Conservation (phyloP, 2,797 vertebrate species). For the Pantherophis alleghaniensis region DNA sequence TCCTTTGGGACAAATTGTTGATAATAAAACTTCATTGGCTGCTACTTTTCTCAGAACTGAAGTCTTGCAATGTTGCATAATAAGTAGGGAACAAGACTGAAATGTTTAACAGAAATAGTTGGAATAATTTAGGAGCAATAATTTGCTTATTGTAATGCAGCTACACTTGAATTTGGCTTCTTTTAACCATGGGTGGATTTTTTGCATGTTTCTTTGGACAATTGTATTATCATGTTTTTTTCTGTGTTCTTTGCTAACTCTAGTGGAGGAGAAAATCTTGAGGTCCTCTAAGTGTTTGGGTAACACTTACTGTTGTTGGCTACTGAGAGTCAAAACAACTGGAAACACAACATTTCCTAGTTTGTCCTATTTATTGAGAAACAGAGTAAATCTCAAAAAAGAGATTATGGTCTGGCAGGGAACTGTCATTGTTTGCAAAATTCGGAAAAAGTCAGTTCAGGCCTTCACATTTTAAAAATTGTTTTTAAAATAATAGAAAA, state of each 20-base stretch:
- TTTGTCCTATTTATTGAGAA: background rate
- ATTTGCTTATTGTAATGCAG: background rate
- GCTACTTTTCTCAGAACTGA: background rate
- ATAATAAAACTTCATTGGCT: background rate
- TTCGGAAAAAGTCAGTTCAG: slow-evolving; percentile 6
- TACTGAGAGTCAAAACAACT: background rate
- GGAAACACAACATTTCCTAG: background rate
- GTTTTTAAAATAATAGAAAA: background rate
- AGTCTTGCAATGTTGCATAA: background rate
- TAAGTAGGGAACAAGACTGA: background rate
- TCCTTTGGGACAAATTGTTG: background rate
- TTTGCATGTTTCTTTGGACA: background rate
- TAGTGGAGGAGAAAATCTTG: background rate
- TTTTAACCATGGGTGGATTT: background rate
- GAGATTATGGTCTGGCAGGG: background rate
- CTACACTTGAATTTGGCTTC: background rate
- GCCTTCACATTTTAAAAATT: background rate
- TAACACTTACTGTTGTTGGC: background rate
- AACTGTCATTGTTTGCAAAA: slow-evolving; percentile 11
- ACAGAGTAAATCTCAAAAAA: background rate
- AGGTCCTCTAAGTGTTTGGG: background rate
- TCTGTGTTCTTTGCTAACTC: background rate
- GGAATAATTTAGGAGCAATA: background rate
- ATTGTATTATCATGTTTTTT: background rate
- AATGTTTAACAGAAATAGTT: background rate